phyloP scores from a whole-genome alignment of 1,140 invertebrate species.

The Drosophila rhopaloa region DNA sequence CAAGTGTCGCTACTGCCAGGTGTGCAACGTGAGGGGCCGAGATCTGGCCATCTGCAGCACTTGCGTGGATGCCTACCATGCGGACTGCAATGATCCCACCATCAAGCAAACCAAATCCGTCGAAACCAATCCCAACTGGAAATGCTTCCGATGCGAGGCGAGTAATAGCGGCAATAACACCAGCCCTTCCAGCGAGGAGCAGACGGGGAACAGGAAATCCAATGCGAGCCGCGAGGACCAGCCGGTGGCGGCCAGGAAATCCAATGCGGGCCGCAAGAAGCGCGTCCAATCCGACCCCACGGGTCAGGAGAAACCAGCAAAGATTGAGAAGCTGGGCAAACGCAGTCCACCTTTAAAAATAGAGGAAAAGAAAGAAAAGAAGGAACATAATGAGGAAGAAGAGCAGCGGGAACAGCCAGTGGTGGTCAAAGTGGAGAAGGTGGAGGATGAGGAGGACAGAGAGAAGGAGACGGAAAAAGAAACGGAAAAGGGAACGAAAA shows the following conservation, averaged over 20 bases:
- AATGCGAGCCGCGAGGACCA: constrained; percentile 1
- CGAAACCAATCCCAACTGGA: constrained; percentile 56
- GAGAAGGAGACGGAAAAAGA: not conserved
- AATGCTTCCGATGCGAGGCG: constrained; percentile 55
- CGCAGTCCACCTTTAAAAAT: not conserved
- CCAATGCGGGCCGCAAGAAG: constrained; percentile 58
- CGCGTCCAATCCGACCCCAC: constrained; percentile 44
- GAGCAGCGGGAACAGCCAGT: not conserved
- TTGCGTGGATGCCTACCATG: constrained; percentile 60
- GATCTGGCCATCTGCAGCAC: constrained; percentile 48
- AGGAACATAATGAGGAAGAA: not conserved
- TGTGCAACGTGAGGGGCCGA: constrained; percentile 23
- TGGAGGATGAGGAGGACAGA: not conserved
- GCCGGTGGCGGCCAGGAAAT: constrained; percentile 25
- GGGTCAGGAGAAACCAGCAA: constrained; percentile 8
- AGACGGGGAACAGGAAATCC: constrained; percentile 20
- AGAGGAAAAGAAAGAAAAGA: not conserved
- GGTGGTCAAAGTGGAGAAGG: not conserved
- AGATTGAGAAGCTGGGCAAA: constrained; percentile 18
- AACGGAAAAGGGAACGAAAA: no score
- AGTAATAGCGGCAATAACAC: not conserved
- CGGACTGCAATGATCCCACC: constrained; percentile 59
- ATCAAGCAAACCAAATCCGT: constrained; percentile 14
- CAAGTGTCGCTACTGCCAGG: constrained; percentile 55
- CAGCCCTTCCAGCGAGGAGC: constrained; percentile 8